Base-by-base conservation (phyloP, 2,113 vertebrate genomes). In the Australoheros scitulus region DNA sequence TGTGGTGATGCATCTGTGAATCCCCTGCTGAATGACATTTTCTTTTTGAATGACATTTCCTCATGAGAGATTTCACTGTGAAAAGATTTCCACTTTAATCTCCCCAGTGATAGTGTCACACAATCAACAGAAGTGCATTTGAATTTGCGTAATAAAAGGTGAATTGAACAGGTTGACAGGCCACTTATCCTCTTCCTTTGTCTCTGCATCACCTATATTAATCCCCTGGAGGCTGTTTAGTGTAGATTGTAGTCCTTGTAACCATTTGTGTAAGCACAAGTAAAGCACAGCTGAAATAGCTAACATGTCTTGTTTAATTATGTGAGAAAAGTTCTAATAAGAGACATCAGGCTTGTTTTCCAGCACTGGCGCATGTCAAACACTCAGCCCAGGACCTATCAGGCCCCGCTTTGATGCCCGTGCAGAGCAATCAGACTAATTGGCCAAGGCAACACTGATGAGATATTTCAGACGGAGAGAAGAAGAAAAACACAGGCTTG, bases 401-500 rank as follows among this genome's bases (percentile, higher is more conserved):
- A 84, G 88, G 84, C 76, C 61, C 61, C 18, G 82, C 92, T 95
- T 95, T 96, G 94, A 96, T 95, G 94, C 93, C 93, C 92, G 89
- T 84, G 86, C 83, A 83, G 82, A 95, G 91, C 94, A 96, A 96
- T 96, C 95, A 96, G 91, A 89, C 83, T 95, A 96, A 96, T 96
- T 96, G 91, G 72, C 94, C 94, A 91, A 95, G 94, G 94, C 94
- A 96, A 95, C 87, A 76, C 92, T 92, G 94, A 95, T 94, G 93
- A 95, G 95, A 94, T 92, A 87, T 95, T 92, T 93, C 88, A 93
- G 88, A 82, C 79, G 41, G 82, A 85, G 81, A 84, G 80, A 86
- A 77, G 59, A 89, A 92, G 91, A 93, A 94, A 93, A 95, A 95
- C 88, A 93, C 86, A 83, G 85, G 83, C 93, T 93, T 92, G 93